Base-by-base conservation (phyloP, 2,888 invertebrate species). In the Ctenicera cuprea region DNA sequence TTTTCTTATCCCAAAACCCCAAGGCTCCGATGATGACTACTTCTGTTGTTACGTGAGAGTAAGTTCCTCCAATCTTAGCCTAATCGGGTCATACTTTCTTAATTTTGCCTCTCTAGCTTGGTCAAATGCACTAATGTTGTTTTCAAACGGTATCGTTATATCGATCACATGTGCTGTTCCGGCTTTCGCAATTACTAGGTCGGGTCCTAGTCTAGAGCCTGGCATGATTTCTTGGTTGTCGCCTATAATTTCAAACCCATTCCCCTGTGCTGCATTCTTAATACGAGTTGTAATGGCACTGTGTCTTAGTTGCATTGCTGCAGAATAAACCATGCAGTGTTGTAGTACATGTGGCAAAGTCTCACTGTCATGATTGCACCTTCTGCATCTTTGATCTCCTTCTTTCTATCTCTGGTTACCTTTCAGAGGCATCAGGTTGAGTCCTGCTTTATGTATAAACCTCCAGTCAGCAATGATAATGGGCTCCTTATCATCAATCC, bases 401-500 rank as follows among this genome's bases (percentile, higher is more conserved):
- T n/a, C n/a, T 18, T 14, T 0, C 18, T 11, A 37, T 11, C 37
- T 14, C 1, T 18, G 33, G 1, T 33, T 37, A 0, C 14, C 57
- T 14, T 12, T 14, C 1, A 59, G 37, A 9, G 57, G 37, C 7
- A 59, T 37, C 16, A 59, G 18, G 37, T 59, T 59, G 3, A 59
- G 18, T 0, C 57, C 0, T 7, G 57, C 57, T 2, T 38, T 16
- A 16, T 59, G 57, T 11, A 59, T 16, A 8, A 59, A 37, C 3
- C 57, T 5, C 57, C 57, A 59, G 37, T 59, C 37, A 0, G 57
- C 37, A 7, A 59, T n/a, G n/a, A n/a, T n/a, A n/a, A n/a, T n/a
- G n/a, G n/a, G n/a, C n/a, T n/a, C n/a, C n/a, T n/a, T n/a, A n/a
- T n/a, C n/a, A n/a, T n/a, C n/a, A n/a, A n/a, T n/a, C n/a, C n/a